Evolutionary conservation across 2,888 invertebrate genomes (phyloP).

Genomic region (Nycteola revayana): DNA sequence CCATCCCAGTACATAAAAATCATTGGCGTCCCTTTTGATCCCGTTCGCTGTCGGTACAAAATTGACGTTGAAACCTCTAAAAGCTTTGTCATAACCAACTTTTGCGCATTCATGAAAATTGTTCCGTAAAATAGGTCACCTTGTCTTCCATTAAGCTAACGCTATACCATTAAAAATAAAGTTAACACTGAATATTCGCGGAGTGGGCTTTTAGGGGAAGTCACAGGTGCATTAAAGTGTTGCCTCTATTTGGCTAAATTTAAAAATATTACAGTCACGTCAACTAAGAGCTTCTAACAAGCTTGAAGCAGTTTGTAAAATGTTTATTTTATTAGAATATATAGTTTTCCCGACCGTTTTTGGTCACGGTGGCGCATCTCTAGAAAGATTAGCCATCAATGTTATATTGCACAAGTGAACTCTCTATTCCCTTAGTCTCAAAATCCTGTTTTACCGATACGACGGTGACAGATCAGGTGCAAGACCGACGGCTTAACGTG

Average conservation of each 20-base stretch:
- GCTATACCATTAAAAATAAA: slow-evolving; percentile 75
- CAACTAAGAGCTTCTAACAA: slow-evolving; percentile 31
- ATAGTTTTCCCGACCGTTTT: too few relatives aligned
- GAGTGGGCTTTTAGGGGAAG: slow-evolving; percentile 68
- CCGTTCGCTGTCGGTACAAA: slow-evolving; percentile 34
- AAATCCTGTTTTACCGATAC: too few relatives aligned
- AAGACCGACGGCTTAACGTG: too few relatives aligned
- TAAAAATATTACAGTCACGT: slow-evolving; percentile 57
- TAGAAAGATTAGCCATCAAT: too few relatives aligned
- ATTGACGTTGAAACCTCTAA: slow-evolving; percentile 55
- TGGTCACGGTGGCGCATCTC: too few relatives aligned
- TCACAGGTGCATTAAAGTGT: slow-evolving; percentile 74
- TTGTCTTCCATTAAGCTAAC: slow-evolving; percentile 73
- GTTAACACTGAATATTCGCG: slow-evolving; percentile 55
- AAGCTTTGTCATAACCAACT: slow-evolving; percentile 69
- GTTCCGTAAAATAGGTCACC: slow-evolving; percentile 73
- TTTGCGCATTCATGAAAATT: slow-evolving; percentile 68
- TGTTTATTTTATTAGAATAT: slow-evolving; percentile 23
- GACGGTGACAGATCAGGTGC: too few relatives aligned
- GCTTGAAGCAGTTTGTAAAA: slow-evolving; percentile 17
- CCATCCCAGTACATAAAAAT: slow-evolving; percentile 22
- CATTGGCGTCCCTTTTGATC: slow-evolving; percentile 29
- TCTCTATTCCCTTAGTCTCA: too few relatives aligned
- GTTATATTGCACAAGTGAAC: too few relatives aligned
- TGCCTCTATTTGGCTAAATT: slow-evolving; percentile 62